These are phyloP conservation scores for Polypterus senegalus DNA, from an alignment of 2,113 vertebrate genomes.

Conservation along the genomic window DNA sequence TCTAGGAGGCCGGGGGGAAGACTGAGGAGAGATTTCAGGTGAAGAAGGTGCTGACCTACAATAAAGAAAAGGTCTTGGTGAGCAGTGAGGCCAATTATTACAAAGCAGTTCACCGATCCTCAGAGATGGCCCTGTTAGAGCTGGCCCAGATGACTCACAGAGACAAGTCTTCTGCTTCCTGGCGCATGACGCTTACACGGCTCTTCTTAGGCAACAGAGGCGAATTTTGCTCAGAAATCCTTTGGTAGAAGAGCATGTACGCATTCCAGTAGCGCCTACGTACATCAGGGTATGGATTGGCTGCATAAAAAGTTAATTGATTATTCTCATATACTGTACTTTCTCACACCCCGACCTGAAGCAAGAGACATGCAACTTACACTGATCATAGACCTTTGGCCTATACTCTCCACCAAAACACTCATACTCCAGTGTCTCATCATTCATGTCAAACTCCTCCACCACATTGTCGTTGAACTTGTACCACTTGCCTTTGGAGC, in stretches of 20 bases:
- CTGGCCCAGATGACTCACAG: slow-evolving; percentile 55
- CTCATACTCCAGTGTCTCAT: slow-evolving; percentile 91
- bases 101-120: background rate
- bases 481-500: slow-evolving; percentile 86
- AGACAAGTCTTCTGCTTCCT: slow-evolving; percentile 88
- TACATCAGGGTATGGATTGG: slow-evolving; percentile 89
- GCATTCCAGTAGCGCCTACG: slow-evolving; percentile 95
- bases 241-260: slow-evolving; percentile 97
- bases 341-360: no score
- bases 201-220: slow-evolving; percentile 94
- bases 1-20: slow-evolving; percentile 84
- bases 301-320: slow-evolving; percentile 34
- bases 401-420: slow-evolving; percentile 96
- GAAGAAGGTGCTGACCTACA: slow-evolving; percentile 89
- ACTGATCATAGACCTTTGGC: slow-evolving; percentile 95
- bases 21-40: slow-evolving; percentile 91
- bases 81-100: background rate
- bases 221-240: slow-evolving; percentile 89
- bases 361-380: slow-evolving; percentile 46
- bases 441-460: slow-evolving; percentile 93
- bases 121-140: background rate
- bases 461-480: slow-evolving; percentile 95
- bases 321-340: no score
- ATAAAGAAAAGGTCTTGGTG: background rate
- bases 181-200: slow-evolving; percentile 86